These are phyloP conservation scores for Xenentodon cancila DNA, from an alignment of 2,797 vertebrate genomes.

Conservation along the genomic window DNA sequence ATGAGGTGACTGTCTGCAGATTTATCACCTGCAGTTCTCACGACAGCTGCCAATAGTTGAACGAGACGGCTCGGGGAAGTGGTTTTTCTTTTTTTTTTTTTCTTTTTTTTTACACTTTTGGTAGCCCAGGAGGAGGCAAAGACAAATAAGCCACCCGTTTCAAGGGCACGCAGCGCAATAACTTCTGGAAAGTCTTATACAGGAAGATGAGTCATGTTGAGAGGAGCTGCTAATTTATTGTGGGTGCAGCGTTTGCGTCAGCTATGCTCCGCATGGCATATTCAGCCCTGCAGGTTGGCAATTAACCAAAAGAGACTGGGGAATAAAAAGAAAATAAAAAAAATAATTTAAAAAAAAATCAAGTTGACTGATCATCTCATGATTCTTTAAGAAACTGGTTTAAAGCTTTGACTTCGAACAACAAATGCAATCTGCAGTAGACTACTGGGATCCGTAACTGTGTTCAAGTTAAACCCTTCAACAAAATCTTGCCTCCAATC, in stretches of 20 bases:
- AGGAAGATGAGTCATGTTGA: slow-evolving; percentile 54
- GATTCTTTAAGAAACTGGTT: slow-evolving; percentile 32
- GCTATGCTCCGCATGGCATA: slow-evolving; percentile 41
- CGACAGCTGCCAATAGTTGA: slow-evolving; percentile 51
- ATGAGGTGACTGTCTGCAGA: slow-evolving; percentile 69
- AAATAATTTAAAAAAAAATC: too few species aligned
- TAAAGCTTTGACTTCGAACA: slow-evolving; percentile 41
- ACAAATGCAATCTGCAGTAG: slow-evolving; percentile 39
- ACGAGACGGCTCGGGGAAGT: slow-evolving; percentile 34
- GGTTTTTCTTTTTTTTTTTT: too few species aligned
- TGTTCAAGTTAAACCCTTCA: slow-evolving; percentile 48
- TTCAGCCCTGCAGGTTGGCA: slow-evolving; percentile 29
- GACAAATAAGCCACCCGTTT: slow-evolving; percentile 31
- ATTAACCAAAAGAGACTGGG: slow-evolving; percentile 33
- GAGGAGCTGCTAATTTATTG: slow-evolving; percentile 60
- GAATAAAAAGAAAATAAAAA: too few species aligned
- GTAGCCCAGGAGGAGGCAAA: slow-evolving; percentile 35
- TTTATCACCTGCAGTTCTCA: slow-evolving; percentile 64
- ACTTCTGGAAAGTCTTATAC: slow-evolving; percentile 62
- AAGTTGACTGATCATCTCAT: slow-evolving; percentile 31
- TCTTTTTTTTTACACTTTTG: slow-evolving; percentile 16
- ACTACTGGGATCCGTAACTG: slow-evolving; percentile 7
- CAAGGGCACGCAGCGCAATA: slow-evolving; percentile 51
- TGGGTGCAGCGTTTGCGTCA: slow-evolving; percentile 17
- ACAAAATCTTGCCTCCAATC: slow-evolving; percentile 64